Percentiles rank a stretch among this genome's conserved stretches.
Evolutionary conservation across 2,797 vertebrate species (phyloP).

Genomic region (Thripadectes ignobilis): DNA sequence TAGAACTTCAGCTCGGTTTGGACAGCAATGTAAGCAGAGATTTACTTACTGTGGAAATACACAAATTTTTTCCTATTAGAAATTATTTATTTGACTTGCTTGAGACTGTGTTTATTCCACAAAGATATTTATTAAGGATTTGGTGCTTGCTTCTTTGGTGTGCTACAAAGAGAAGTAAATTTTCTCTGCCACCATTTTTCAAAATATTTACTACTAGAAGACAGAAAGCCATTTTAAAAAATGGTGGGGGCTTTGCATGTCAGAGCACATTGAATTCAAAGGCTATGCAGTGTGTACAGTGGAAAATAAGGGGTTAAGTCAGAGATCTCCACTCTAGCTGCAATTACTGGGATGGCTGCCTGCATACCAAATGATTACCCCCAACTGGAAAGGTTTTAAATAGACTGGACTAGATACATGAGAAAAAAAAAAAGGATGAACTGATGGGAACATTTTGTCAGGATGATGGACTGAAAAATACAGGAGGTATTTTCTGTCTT

Average conservation of each 20-base stretch:
- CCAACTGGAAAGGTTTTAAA: neutral
- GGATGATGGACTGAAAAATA: constrained; percentile 1
- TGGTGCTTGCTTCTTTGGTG: neutral
- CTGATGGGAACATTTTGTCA: constrained; percentile 14
- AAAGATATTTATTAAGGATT: neutral
- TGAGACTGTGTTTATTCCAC: neutral
- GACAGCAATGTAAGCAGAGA: neutral
- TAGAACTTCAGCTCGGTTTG: neutral
- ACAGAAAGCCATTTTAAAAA: neutral
- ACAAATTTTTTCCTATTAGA: neutral
- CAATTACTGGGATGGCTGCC: neutral
- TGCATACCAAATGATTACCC: neutral
- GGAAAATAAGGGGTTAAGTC: neutral
- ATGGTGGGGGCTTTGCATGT: neutral
- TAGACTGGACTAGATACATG: neutral
- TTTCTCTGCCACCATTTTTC: neutral
- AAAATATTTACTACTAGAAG: neutral
- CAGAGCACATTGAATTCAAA: neutral
- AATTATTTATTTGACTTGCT: neutral
- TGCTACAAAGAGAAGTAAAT: neutral
- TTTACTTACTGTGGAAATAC: neutral
- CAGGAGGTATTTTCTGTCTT: constrained; percentile 10
- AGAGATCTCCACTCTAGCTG: neutral
- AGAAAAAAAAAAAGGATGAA: neutral
- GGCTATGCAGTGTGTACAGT: too few species aligned